Conservation (phyloP, 1,140 invertebrate genomes). For the Anagrus nilaparvatae region DNA sequence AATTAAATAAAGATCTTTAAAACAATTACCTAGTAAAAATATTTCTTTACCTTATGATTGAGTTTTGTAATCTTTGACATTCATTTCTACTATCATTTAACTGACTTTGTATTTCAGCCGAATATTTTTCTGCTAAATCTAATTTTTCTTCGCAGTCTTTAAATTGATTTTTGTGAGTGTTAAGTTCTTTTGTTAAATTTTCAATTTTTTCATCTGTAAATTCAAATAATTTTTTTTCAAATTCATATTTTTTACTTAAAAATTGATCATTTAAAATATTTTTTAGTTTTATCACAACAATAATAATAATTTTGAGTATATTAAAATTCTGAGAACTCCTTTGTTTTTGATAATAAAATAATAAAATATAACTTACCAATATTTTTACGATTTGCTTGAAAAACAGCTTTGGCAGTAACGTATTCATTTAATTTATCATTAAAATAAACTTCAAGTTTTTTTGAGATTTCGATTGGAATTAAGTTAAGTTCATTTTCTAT, state of each 20-base stretch:
- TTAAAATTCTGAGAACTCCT: no score
- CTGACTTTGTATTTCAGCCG: conserved; percentile 50
- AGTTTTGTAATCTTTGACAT: conserved; percentile 51
- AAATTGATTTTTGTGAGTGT: conserved; percentile 49
- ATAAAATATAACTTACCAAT: no score
- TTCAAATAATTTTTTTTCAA: no score
- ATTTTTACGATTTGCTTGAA: conserved; percentile 50
- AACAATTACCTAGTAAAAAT: neutral
- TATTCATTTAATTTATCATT: conserved; percentile 57
- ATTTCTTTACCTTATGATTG: conserved; percentile 33
- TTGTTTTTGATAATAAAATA: no score
- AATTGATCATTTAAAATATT: no score
- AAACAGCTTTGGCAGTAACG: conserved; percentile 57
- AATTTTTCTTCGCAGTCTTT: conserved; percentile 53
- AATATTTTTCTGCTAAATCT: conserved; percentile 49
- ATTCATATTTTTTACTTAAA: no score
- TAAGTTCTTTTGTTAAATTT: conserved; percentile 46
- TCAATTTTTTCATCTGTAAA: conserved; percentile 48
- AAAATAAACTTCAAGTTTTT: conserved; percentile 53
- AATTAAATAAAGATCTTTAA: neutral
- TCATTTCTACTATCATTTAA: conserved; percentile 50
- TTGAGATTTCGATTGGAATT: conserved; percentile 37
- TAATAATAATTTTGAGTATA: no score
- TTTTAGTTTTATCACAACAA: no score
- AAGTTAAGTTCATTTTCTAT: conserved; percentile 39